Evolutionary conservation across 2,113 vertebrate species (phyloP), one percentile per base, ranked within the genome.

Genomic region (Microtus pennsylvanicus): DNA sequence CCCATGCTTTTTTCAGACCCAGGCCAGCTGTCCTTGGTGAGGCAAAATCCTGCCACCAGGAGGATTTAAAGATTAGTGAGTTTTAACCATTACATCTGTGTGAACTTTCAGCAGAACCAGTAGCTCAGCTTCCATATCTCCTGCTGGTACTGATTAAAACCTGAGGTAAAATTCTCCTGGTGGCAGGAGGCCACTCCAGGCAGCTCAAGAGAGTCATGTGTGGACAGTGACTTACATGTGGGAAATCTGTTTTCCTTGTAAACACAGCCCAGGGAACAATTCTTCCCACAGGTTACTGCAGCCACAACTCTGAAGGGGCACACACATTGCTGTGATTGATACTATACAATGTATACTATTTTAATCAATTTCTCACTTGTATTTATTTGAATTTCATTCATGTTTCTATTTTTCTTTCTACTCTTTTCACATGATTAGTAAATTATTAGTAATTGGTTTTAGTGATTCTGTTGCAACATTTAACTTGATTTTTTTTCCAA

Each of bases 141-240:
- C 97, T 97, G 91, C 93, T 96, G 81, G 38, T 50, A 92, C 30
- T 96, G 87, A 96, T 96, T 98, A 98, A 98, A 98, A 97, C 61
- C 61, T 97, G 91, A 47, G 98, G 87, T 58, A 77, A 93, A 85
- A 89, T 85, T 96, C 93, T 97, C 83, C 91, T 74, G 86, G 83
- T 83, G 97, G 86, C 58, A 91, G 4, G 13, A 98, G 94, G 97
- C 81, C 97, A 96, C 93, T 72, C 75, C 97, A 97, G 80, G 35
- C n/a, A 81, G 94, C 98, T 98, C 87, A 97, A 97, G 85, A 78
- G 94, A 85, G 58, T 30, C 0, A 4, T 72, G 1, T 96, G 83
- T 97, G 96, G 91, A 97, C 94, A 86, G 75, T 94, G 95, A 97
- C 97, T 98, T 97, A 97, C 90, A 98, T 96, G 94, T 81, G 86